These are phyloP conservation scores for Lathamus discolor DNA, from an alignment of 2,113 vertebrate genomes.

Conservation along the genomic window DNA sequence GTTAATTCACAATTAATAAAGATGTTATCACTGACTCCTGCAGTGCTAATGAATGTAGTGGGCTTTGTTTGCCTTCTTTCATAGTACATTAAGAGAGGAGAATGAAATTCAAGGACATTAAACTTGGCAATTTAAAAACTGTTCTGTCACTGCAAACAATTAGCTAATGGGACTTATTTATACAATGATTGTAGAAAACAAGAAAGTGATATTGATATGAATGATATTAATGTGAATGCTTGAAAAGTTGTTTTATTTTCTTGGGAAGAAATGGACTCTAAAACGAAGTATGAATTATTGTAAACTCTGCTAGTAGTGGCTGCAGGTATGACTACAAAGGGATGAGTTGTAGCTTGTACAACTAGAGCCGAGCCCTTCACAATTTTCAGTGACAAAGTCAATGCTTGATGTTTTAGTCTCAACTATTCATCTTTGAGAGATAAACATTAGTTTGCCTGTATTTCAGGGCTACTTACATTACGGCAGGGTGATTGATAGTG, in stretches of 20 bases:
- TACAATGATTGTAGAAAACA: neutral
- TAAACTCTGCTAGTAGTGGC: neutral
- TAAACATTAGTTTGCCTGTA: rapidly evolving
- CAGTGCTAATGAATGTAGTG: neutral
- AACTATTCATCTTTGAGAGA: neutral
- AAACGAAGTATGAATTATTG: neutral
- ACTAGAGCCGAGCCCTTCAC: neutral
- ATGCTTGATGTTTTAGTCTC: neutral
- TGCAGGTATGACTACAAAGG: neutral
- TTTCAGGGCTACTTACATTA: neutral
- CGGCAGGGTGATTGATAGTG: neutral
- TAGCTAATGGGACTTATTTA: neutral
- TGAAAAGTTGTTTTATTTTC: neutral
- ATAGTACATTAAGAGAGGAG: neutral
- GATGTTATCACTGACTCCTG: neutral
- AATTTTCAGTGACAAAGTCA: neutral
- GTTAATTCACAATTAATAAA: neutral
- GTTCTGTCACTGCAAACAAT: neutral
- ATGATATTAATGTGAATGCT: neutral
- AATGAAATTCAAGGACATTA: neutral
- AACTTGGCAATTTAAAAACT: neutral
- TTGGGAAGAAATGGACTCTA: neutral
- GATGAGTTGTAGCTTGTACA: neutral
- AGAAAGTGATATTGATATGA: neutral
- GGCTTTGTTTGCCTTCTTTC: neutral